phyloP scores from a whole-genome alignment of 2,888 invertebrate species.

The Heteropelma amictum region DNA sequence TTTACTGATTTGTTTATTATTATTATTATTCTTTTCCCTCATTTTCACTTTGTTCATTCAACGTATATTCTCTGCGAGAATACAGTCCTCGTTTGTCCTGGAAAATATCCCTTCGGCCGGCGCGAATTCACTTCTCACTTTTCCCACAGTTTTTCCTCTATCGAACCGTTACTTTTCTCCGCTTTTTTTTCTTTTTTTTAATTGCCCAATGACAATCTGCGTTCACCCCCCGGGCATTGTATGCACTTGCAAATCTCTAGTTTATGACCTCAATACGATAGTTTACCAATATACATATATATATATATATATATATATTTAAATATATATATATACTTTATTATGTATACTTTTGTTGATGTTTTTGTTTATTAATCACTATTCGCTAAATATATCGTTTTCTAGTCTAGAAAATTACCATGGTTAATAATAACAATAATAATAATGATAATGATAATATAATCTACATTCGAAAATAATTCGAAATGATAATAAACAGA shows the following conservation, averaged over 20 bases:
- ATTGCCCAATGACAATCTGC: conserved; percentile 36
- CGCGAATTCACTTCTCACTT: conserved; percentile 38
- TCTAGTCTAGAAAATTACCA: conserved; percentile 75
- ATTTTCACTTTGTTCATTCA: conserved; percentile 68
- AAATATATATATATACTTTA: conserved; percentile 63
- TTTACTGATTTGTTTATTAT: conserved; percentile 69
- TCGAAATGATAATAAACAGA: conserved; percentile 62
- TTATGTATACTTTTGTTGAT: conserved; percentile 69
- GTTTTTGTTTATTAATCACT: conserved; percentile 67
- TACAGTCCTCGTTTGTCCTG: conserved; percentile 60
- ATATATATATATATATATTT: conserved; percentile 45
- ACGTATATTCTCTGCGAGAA: conserved; percentile 70
- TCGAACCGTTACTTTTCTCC: conserved; percentile 1
- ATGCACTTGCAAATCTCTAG: conserved; percentile 73
- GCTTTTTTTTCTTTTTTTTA: neutral
- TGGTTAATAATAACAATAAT: conserved; percentile 74
- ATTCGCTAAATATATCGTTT: conserved; percentile 75
- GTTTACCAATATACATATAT: conserved; percentile 71
- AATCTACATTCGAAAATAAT: conserved; percentile 34
- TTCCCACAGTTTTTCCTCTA: conserved; percentile 23
- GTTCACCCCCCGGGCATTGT: conserved; percentile 64
- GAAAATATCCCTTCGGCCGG: conserved; percentile 49
- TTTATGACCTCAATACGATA: conserved; percentile 74
- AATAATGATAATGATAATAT: too few species aligned
- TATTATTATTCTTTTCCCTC: conserved; percentile 51